Evolutionary conservation across 2,888 invertebrate genomes (phyloP), one percentile per base, ranked within the genome.

Genomic region (Emmelina monodactyla): DNA sequence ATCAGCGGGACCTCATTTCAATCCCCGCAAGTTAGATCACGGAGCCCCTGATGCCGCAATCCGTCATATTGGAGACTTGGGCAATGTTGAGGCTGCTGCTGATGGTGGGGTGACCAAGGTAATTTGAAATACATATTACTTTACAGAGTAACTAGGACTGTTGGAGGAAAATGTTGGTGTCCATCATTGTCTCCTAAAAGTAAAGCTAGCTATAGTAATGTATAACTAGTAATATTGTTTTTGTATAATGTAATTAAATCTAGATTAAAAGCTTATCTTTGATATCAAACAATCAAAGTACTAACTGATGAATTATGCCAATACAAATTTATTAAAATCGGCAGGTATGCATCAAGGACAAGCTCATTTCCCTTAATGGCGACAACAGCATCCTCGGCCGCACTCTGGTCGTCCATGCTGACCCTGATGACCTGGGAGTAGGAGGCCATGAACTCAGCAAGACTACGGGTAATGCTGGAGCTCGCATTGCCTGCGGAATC

Each of bases 1-100:
- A n/a, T 94, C 94, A 25, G 94, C 97, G 22, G 97, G 97, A 0
- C 81, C 92, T 0, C 97, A 97, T 75, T 97, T 92, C 76, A 97
- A 97, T 75, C 97, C 97, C 0, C 47, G 66, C 32, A 85, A 85
- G 47, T 83, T 85, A 51, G 89, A 89, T 0, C 97, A 97, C 57
- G 97, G 94, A 10, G 91, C 84, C 0, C 97, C 96, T 0, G 70
- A 65, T 14, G 85, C 90, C 39, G 54, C 55, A 1, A 75, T 83
- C 3, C 88, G 97, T 41, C 97, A 97, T 64, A 87, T 89, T 31
- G 97, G 97, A 1, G 97, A 97, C 64, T 83, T 97, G 42, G 96
- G 96, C 37, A 94, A 95, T 58, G 83, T 95, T 28, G 83, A 82
- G 43, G 87, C 89, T 13, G 79, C 76, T 13, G 62, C 50, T 2